Evolutionary conservation across 2,888 invertebrate genomes (phyloP).

Genomic region (Limnephilus marmoratus): DNA sequence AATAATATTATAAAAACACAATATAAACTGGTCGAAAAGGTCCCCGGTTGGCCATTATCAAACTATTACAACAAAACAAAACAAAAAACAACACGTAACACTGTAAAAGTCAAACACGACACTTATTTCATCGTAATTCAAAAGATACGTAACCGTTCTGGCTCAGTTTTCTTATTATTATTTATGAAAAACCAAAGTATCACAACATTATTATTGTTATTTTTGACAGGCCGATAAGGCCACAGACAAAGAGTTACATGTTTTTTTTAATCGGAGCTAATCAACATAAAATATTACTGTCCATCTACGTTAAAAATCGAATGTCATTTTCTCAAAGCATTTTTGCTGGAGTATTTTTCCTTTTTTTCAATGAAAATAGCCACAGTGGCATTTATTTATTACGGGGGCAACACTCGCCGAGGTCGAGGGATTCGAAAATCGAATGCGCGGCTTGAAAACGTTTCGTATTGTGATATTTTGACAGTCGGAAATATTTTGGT

Average conservation of each 20-base stretch:
- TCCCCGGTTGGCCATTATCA: slow-evolving; percentile 19
- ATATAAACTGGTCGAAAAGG: not conserved
- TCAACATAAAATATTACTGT: not conserved
- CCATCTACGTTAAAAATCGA: not conserved
- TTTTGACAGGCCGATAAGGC: slow-evolving; percentile 9
- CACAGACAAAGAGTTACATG: slow-evolving; percentile 25
- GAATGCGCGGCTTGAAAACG: not conserved
- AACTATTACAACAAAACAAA: slow-evolving; percentile 3
- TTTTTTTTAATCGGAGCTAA: not conserved
- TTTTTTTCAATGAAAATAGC: slow-evolving; percentile 40
- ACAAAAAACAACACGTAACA: slow-evolving; percentile 32
- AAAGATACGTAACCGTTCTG: slow-evolving; percentile 33
- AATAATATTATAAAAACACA: not conserved
- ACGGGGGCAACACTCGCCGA: slow-evolving; percentile 10
- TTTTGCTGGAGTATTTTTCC: not conserved
- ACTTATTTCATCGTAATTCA: slow-evolving; percentile 33
- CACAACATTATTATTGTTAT: not conserved
- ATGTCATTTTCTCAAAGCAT: slow-evolving; percentile 25
- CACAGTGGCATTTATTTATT: not conserved
- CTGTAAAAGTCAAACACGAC: slow-evolving; percentile 2
- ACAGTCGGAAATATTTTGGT: slow-evolving; percentile 34
- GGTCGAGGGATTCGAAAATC: not conserved
- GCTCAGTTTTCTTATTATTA: not conserved
- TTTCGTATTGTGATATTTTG: slow-evolving; percentile 9
- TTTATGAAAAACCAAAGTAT: not conserved